phyloP scores from a whole-genome alignment of 2,888 invertebrate genomes.

The Dicranocentrus wangi region DNA sequence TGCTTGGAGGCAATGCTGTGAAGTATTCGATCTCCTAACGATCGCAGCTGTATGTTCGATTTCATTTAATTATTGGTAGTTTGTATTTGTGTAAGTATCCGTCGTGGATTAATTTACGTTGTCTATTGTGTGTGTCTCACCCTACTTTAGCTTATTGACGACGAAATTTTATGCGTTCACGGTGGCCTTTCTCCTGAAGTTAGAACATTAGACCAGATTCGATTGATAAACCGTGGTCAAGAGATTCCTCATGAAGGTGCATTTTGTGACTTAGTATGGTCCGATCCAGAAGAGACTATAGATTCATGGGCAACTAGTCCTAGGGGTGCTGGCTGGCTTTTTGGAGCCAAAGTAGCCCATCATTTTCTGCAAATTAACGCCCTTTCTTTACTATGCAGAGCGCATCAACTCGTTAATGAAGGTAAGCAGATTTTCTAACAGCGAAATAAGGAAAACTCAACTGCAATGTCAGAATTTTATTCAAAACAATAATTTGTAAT shows the following conservation, averaged over 20 bases:
- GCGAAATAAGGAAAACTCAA: too few relatives aligned
- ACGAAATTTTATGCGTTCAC: conserved; percentile 96
- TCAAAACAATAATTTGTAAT: too few relatives aligned
- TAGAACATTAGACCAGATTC: conserved; percentile 95
- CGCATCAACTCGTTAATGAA: conserved; percentile 99
- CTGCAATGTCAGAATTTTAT: too few relatives aligned
- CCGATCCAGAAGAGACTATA: conserved; percentile 95
- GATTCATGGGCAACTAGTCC: conserved; percentile 95
- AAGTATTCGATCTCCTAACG: conserved; percentile 97
- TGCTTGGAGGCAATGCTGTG: conserved; percentile 99
- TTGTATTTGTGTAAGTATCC: not conserved
- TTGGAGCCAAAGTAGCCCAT: conserved; percentile 94
- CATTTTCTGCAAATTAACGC: conserved; percentile 95
- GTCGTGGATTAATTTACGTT: too few relatives aligned
- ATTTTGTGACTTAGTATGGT: conserved; percentile 99
- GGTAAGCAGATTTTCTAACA: too few relatives aligned
- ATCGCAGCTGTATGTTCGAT: conserved; percentile 89
- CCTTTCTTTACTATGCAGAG: conserved; percentile 94
- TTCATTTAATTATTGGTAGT: too few relatives aligned
- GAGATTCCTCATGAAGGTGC: conserved; percentile 95
- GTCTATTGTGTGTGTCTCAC: too few relatives aligned
- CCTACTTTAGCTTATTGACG: conserved; percentile 96
- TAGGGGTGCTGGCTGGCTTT: conserved; percentile 97
- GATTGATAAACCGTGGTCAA: conserved; percentile 94
- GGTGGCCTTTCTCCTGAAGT: conserved; percentile 98